These are phyloP conservation scores for Macrocentrus cingulum DNA, from an alignment of 1,140 invertebrate species.

Conservation along the genomic window DNA sequence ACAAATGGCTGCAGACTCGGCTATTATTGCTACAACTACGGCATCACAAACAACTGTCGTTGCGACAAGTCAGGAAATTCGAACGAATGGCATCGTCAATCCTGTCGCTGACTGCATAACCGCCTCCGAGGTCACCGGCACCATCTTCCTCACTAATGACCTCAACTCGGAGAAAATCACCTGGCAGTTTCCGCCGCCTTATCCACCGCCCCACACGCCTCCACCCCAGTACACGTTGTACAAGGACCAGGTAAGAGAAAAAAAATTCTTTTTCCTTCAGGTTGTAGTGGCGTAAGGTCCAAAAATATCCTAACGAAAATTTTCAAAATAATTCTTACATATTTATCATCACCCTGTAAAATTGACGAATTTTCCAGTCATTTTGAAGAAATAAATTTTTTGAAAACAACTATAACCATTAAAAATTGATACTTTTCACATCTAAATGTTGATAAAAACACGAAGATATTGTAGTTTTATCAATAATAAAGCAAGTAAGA, in stretches of 20 bases:
- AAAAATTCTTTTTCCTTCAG: too few relatives aligned
- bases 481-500: too few relatives aligned
- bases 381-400: too few relatives aligned
- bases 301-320: too few relatives aligned
- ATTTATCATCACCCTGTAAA: too few relatives aligned
- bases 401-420: too few relatives aligned
- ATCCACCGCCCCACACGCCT: slow-evolving; percentile 57
- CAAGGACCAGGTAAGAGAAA: slow-evolving; percentile 71
- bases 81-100: slow-evolving; percentile 29
- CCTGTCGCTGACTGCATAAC: slow-evolving; percentile 21
- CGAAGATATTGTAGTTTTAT: too few relatives aligned
- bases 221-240: slow-evolving; percentile 73
- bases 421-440: too few relatives aligned
- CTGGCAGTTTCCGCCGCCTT: slow-evolving; percentile 78
- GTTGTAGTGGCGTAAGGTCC: too few relatives aligned
- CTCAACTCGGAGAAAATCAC: slow-evolving; percentile 66
- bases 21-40: slow-evolving; percentile 33
- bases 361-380: too few relatives aligned
- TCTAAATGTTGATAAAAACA: too few relatives aligned
- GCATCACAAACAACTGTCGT: slow-evolving; percentile 21
- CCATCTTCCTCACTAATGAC: slow-evolving; percentile 30
- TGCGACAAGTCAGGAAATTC: slow-evolving; percentile 27
- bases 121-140: slow-evolving; percentile 20
- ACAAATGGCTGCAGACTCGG: slow-evolving; percentile 57
- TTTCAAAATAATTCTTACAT: too few relatives aligned